Base-by-base conservation (phyloP, 2,113 vertebrate species). In the Circaetus gallicus region DNA sequence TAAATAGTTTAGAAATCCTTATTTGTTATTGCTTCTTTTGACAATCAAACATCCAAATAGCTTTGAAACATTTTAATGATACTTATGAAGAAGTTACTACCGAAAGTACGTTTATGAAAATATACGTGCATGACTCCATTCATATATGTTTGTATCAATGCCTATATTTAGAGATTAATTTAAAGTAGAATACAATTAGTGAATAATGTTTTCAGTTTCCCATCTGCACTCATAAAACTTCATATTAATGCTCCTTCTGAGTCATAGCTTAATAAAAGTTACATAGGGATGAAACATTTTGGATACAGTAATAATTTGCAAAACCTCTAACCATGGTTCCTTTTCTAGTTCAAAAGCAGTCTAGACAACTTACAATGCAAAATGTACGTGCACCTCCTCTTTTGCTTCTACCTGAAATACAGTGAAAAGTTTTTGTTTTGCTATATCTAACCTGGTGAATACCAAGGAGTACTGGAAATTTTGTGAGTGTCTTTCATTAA, bases 91-190 rank as follows among this genome's bases (percentile, higher is more conserved):
- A 94, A 38, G 11, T 79, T 90, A 32, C 8, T 10, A 53, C 4
- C 1, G 2, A 49, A 79, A 66, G 2, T 32, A 25, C 6, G 11
- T 63, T 84, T 95, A 34, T 34, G 21, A 67, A 69, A 86, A 91
- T 55, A 63, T 2, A 31, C 5, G 11, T 1, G 4, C 18, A 18
- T 0, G 0, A 12, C 7, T 62, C 32, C 26, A 74, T 72, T 63
- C 8, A 11, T 36, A 11, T n/a, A 16, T 71, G 12, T 63, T 78
- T 74, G 3, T 32, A 36, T 55, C 28, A 52, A 28, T 42, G 24
- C 1, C 18, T 79, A 12, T 72, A 66, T 85, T 65, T 85, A 58
- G 13, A 91, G 34, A 71, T 67, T 80, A 74, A 71, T 74, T 65
- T 53, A 31, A 81, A 66, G 9, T 21, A 42, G 45, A 84, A 58